phyloP scores from a whole-genome alignment of 2,797 vertebrate species.

The Scarus forsteni region DNA sequence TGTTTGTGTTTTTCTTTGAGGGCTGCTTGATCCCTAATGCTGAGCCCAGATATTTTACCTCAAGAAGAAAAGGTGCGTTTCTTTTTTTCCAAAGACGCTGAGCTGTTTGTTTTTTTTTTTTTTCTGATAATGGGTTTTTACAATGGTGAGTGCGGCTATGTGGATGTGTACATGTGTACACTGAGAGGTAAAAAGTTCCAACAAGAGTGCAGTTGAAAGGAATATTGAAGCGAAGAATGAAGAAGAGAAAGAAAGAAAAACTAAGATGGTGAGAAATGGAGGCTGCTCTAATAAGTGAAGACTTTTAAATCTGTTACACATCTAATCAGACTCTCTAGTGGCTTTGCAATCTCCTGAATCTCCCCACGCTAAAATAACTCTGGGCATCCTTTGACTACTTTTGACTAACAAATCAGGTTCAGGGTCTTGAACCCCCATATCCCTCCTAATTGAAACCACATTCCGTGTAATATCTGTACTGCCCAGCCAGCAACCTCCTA shows the following conservation, averaged over 20 bases:
- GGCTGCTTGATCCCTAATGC: constrained; percentile 9
- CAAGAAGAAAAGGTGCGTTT: background rate
- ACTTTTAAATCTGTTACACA: constrained; percentile 81
- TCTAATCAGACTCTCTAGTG: constrained; percentile 82
- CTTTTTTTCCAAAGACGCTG: constrained; percentile 9
- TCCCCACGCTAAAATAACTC: constrained; percentile 24
- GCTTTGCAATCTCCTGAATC: constrained; percentile 59
- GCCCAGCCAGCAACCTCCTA: constrained; percentile 32
- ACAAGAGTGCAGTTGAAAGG: constrained; percentile 8
- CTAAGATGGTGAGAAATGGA: constrained; percentile 8
- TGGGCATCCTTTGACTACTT: constrained; percentile 35
- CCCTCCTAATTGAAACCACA: constrained; percentile 44
- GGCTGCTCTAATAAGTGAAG: constrained; percentile 8
- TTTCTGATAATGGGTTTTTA: constrained; percentile 19
- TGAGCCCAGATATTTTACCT: constrained; percentile 10
- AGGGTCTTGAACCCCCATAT: constrained; percentile 40
- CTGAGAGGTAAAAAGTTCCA: constrained; percentile 13
- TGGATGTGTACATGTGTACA: background rate
- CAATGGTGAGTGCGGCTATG: background rate
- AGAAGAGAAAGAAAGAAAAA: background rate
- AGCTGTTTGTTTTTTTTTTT: no score
- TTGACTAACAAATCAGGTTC: background rate
- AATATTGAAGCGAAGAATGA: background rate
- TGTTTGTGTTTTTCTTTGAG: constrained; percentile 12
- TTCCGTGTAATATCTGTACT: constrained; percentile 41